Evolutionary conservation across 2,113 vertebrate species (phyloP), one percentile per base, ranked within the genome.

Genomic region (Junco hyemalis): DNA sequence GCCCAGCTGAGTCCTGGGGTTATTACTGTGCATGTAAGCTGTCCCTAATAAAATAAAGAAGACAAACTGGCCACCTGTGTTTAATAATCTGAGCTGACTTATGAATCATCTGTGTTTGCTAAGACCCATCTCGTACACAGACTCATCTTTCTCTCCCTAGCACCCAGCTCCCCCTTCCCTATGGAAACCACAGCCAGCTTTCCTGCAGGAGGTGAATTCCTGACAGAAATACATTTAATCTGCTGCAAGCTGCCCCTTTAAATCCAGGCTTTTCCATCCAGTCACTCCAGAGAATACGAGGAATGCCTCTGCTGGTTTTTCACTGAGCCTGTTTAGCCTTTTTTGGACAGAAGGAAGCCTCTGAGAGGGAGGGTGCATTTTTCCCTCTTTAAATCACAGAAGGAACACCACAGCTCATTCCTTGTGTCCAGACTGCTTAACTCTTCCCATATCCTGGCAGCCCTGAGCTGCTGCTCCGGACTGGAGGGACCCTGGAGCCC

Each of bases 291-390:
- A 95, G 94, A 76, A 71, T 81, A 81, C 8, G 44, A 93, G 80
- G 90, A 96, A 96, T 94, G 90, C 82, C 85, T 96, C 80, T 4
- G 29, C 66, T 73, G 72, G 11, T 60, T 88, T 82, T 90, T 73
- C 91, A 54, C 89, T 50, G 71, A 95, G 81, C 38, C 56, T 71
- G 85, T 95, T 94, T 94, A 94, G 79, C 96, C 96, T 95, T 95
- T 96, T 96, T 96, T 97, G 94, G 96, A 81, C 74, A 95, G 95
- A 90, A 66, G 93, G 85, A 96, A 95, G 72, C 82, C 59, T 90
- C 79, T 14, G 92, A 81, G 84, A 95, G 93, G 81, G 84, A 92
- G 94, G 91, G 93, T 14, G 23, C 94, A 97, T 97, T 97, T 95
- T 96, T 97, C 87, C 90, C 68, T 63, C 90, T 94, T 86, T 94